phyloP scores from a whole-genome alignment of 1,140 invertebrate species.

The Drosophila suzukii region DNA sequence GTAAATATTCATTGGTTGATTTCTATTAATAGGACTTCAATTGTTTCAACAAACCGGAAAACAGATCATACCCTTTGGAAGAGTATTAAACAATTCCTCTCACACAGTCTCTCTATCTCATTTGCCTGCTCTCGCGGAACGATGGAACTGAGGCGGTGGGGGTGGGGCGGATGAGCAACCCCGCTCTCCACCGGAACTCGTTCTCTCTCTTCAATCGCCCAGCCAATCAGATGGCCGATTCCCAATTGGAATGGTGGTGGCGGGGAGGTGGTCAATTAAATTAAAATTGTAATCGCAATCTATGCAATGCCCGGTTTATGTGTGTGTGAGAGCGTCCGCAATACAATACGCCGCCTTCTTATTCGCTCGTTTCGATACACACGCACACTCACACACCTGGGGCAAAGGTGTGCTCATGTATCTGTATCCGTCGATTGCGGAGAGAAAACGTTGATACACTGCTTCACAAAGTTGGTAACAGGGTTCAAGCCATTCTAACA shows the following conservation, averaged over 20 bases:
- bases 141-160: not conserved
- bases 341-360: constrained; percentile 36
- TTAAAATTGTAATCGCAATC: constrained; percentile 79
- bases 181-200: constrained; percentile 26
- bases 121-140: not conserved
- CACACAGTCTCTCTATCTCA: not conserved
- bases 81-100: no score
- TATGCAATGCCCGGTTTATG: constrained; percentile 55
- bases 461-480: not conserved
- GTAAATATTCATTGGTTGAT: no score
- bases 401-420: constrained; percentile 26
- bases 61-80: no score
- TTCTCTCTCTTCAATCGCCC: constrained; percentile 45
- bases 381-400: constrained; percentile 2
- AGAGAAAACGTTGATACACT: constrained; percentile 20
- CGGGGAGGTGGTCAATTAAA: constrained; percentile 64
- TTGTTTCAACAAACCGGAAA: no score
- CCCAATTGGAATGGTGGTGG: constrained; percentile 55
- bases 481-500: not conserved
- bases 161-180: not conserved
- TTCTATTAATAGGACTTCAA: no score
- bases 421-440: constrained; percentile 27
- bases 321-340: constrained; percentile 31
- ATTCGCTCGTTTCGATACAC: constrained; percentile 54
- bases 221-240: constrained; percentile 64